Percentiles rank a stretch among this genome's conserved stretches.
Conservation (phyloP, 2,113 vertebrate genomes). For the Grallaria varia region DNA sequence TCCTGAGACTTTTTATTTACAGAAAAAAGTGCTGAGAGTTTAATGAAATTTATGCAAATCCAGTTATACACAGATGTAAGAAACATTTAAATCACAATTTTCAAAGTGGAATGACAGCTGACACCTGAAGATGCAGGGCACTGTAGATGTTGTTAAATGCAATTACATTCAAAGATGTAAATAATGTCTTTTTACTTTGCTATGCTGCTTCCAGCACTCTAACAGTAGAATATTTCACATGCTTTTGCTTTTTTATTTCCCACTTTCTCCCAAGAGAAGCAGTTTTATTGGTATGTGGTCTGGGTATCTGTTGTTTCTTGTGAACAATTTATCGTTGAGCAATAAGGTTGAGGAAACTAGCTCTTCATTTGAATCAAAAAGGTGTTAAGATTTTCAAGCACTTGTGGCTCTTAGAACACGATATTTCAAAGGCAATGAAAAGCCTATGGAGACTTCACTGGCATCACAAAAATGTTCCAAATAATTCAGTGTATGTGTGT, state of each 20-base stretch:
- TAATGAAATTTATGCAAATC: background rate
- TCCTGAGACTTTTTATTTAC: background rate
- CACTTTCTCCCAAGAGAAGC: background rate
- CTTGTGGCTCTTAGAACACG: background rate
- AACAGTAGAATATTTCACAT: background rate
- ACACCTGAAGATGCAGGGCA: background rate
- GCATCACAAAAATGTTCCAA: background rate
- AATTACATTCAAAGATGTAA: background rate
- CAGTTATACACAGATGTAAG: background rate
- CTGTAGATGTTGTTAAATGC: background rate
- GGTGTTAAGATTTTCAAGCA: background rate
- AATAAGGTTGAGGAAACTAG: background rate
- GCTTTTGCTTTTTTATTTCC: background rate
- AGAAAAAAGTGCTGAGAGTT: background rate
- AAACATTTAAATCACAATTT: background rate
- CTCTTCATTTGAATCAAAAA: conserved; percentile 36
- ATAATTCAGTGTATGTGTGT: background rate
- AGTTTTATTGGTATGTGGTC: background rate
- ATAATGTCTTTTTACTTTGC: background rate
- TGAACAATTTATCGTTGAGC: conserved; percentile 19
- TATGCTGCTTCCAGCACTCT: background rate
- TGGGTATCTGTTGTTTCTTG: conserved; percentile 7
- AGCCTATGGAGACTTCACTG: background rate
- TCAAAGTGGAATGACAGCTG: background rate
- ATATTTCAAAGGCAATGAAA: background rate